phyloP scores from a whole-genome alignment of 2,888 invertebrate species.

The Sphaerophoria taeniata region DNA sequence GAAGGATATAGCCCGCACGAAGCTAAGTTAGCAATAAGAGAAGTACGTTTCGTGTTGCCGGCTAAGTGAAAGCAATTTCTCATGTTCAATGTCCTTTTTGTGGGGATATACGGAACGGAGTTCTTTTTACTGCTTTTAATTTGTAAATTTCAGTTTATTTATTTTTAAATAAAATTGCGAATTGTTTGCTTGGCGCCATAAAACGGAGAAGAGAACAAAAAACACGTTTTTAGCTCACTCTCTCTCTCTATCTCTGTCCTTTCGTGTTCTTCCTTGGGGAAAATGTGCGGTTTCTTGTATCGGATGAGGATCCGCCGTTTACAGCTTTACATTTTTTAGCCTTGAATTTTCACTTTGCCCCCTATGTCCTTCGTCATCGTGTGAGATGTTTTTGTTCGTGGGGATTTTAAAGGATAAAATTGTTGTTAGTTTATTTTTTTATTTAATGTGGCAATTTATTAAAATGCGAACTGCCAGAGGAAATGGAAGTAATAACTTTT shows the following conservation, averaged over 20 bases:
- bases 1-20: not conserved
- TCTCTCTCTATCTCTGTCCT: not conserved
- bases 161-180: slow-evolving; percentile 55
- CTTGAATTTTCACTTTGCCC: slow-evolving; percentile 15
- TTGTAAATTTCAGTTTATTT: slow-evolving; percentile 46
- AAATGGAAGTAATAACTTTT: slow-evolving; percentile 39
- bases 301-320: not conserved
- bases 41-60: slow-evolving; percentile 34
- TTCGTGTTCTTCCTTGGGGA: not conserved
- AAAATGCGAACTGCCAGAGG: slow-evolving; percentile 34
- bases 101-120: slow-evolving; percentile 4
- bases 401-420: slow-evolving; percentile 36
- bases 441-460: slow-evolving; percentile 58
- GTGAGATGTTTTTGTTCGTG: not conserved
- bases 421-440: slow-evolving; percentile 45
- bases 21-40: slow-evolving; percentile 16
- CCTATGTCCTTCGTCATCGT: not conserved
- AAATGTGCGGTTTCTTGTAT: slow-evolving; percentile 43
- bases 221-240: not conserved
- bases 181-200: slow-evolving; percentile 63
- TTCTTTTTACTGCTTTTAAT: slow-evolving; percentile 29
- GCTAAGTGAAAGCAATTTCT: slow-evolving; percentile 67
- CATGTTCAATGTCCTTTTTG: slow-evolving; percentile 55
- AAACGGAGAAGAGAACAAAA: slow-evolving; percentile 20
- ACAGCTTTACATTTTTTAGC: slow-evolving; percentile 17